phyloP scores from a whole-genome alignment of 30 jellyfish, hydroid and myxozoan genomes.

The Euphysa ruthae region DNA sequence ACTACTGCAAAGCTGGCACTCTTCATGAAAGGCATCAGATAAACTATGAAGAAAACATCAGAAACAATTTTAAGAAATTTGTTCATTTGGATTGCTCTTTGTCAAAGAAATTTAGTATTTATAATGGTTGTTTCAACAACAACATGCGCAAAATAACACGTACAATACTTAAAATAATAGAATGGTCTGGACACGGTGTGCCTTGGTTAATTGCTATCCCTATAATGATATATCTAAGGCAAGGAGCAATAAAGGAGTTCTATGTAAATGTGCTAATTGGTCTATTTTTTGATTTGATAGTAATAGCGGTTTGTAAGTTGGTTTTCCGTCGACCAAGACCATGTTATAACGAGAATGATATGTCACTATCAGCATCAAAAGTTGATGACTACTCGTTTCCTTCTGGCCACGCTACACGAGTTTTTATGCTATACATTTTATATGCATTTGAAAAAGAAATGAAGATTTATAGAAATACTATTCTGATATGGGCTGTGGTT shows the following conservation, averaged over 20 bases:
- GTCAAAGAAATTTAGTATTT: slow-evolving; percentile 13
- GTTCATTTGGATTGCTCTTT: not conserved
- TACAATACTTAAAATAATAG: slow-evolving; percentile 32
- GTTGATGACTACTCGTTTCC: slow-evolving; percentile 80
- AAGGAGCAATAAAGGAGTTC: slow-evolving; percentile 18
- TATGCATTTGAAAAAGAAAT: not conserved
- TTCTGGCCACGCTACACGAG: slow-evolving; percentile 95
- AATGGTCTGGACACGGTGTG: slow-evolving; percentile 81
- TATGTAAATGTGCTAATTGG: slow-evolving; percentile 32
- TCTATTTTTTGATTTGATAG: slow-evolving; percentile 48
- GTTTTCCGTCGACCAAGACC: slow-evolving; percentile 62
- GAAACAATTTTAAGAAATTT: not conserved
- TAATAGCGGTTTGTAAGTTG: slow-evolving; percentile 46
- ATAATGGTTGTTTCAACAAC: slow-evolving; percentile 17
- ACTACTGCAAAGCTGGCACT: too few relatives aligned
- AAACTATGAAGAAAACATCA: too few relatives aligned
- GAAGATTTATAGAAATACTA: not conserved
- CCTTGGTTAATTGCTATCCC: slow-evolving; percentile 59
- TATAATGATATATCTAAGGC: not conserved
- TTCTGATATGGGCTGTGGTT: slow-evolving; percentile 47
- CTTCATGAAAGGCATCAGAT: too few relatives aligned
- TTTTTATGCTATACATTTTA: slow-evolving; percentile 18
- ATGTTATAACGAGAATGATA: slow-evolving; percentile 45
- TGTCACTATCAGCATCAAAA: slow-evolving; percentile 47
- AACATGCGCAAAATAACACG: not conserved